These are phyloP conservation scores for Progne subis DNA, from an alignment of 2,113 vertebrate species.

Conservation along the genomic window DNA sequence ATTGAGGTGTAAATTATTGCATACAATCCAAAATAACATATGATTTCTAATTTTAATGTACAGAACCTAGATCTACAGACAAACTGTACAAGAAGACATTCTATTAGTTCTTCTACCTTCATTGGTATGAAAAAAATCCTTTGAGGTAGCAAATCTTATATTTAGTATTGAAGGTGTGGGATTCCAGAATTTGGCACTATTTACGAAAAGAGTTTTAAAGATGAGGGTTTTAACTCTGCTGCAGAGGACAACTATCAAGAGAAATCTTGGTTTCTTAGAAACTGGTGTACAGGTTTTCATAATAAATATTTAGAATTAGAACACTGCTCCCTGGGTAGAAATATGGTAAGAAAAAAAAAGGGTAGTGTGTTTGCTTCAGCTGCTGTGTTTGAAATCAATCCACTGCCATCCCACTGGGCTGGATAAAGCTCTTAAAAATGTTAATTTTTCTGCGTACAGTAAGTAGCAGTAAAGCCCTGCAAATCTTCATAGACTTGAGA, in stretches of 20 bases:
- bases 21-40: neutral
- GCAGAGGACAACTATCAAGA: neutral
- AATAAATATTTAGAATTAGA: slow-evolving; percentile 45
- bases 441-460: slow-evolving; percentile 10
- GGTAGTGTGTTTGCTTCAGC: neutral
- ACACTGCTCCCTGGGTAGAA: neutral
- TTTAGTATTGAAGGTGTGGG: neutral
- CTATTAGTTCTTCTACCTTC: neutral
- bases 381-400: slow-evolving; percentile 26
- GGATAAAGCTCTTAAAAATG: slow-evolving; percentile 27
- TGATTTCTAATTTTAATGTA: neutral
- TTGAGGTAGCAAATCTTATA: accelerated
- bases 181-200: neutral
- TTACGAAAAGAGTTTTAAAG: neutral
- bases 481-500: slow-evolving; percentile 16
- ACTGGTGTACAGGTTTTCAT: neutral
- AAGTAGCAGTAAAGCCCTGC: slow-evolving; percentile 1
- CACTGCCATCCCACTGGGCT: neutral
- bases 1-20: neutral
- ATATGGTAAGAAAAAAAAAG: neutral
- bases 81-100: neutral
- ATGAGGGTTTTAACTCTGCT: neutral
- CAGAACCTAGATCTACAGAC: neutral
- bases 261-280: slow-evolving; percentile 8
- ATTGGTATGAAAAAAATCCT: neutral